A percentile compares a stretch with the other conserved stretches of the same genome.
Evolutionary conservation across 1,140 invertebrate genomes (phyloP).

Genomic region (Pararge aegeria): DNA sequence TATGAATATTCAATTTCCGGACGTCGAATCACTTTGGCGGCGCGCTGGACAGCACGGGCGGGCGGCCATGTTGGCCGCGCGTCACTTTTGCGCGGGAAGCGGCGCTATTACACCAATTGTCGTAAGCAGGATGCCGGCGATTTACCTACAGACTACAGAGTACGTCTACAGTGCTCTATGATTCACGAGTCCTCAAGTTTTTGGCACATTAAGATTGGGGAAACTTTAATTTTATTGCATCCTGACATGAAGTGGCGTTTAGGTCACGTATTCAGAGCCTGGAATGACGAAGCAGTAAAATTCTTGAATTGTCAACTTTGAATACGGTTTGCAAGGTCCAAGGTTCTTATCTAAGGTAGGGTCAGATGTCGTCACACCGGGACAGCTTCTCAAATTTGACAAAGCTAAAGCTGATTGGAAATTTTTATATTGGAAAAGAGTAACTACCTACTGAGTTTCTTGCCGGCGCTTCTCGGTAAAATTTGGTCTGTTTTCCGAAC

Average conservation of each 20-base stretch:
- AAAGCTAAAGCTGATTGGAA: no score
- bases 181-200: conserved; percentile 42
- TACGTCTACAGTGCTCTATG: conserved; percentile 32
- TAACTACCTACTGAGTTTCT: no score
- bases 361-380: no score
- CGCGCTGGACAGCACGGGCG: conserved; percentile 20
- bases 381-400: no score
- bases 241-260: neutral
- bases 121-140: conserved; percentile 52
- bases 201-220: conserved; percentile 36
- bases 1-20: conserved; percentile 21
- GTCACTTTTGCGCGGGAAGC: conserved; percentile 55
- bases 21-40: neutral
- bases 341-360: no score
- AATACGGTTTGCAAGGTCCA: no score
- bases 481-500: no score
- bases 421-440: no score
- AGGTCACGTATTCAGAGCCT: no score
- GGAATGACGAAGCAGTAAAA: no score
- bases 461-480: no score
- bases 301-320: no score
- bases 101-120: conserved; percentile 51
- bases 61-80: conserved; percentile 25
- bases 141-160: conserved; percentile 36
- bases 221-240: neutral